phyloP scores from a whole-genome alignment of 1,140 invertebrate genomes.

The Spodoptera litura region DNA sequence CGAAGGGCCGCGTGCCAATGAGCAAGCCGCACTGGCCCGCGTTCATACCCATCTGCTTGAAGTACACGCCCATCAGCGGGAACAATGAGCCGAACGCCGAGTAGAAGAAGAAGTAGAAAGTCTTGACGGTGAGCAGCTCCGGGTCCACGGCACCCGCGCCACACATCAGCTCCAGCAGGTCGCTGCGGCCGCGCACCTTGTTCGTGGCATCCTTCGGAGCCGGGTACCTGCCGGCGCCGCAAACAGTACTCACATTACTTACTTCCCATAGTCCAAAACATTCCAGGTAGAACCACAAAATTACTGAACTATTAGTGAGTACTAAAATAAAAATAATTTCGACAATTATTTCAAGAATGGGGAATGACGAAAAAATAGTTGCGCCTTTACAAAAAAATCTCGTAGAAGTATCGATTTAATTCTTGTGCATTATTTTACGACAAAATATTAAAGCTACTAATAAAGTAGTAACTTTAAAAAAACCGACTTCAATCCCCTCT shows the following conservation, averaged over 20 bases:
- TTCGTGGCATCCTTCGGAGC: constrained; percentile 95
- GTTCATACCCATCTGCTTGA: constrained; percentile 99
- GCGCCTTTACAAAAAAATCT: no score
- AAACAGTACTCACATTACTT: neutral
- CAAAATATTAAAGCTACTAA: no score
- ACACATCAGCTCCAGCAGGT: constrained; percentile 93
- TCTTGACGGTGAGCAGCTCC: constrained; percentile 96
- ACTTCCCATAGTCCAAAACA: no score
- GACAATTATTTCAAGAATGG: no score
- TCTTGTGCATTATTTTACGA: no score
- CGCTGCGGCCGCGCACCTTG: constrained; percentile 94
- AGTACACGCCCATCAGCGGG: constrained; percentile 99
- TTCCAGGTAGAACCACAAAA: no score
- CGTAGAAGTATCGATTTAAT: no score
- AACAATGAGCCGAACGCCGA: constrained; percentile 99
- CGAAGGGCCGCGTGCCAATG: constrained; percentile 97
- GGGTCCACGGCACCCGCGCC: constrained; percentile 92
- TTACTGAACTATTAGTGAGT: no score
- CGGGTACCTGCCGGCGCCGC: constrained; percentile 87
- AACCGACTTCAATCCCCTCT: no score
- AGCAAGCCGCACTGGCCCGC: constrained; percentile 97
- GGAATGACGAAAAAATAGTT: no score
- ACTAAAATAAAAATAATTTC: no score
- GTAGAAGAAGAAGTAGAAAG: constrained; percentile 99
- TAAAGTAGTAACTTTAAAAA: no score